Percentiles rank a stretch among this genome's conserved stretches.
phyloP scores from a whole-genome alignment of 2,888 invertebrate genomes.

The Spodoptera exigua region DNA sequence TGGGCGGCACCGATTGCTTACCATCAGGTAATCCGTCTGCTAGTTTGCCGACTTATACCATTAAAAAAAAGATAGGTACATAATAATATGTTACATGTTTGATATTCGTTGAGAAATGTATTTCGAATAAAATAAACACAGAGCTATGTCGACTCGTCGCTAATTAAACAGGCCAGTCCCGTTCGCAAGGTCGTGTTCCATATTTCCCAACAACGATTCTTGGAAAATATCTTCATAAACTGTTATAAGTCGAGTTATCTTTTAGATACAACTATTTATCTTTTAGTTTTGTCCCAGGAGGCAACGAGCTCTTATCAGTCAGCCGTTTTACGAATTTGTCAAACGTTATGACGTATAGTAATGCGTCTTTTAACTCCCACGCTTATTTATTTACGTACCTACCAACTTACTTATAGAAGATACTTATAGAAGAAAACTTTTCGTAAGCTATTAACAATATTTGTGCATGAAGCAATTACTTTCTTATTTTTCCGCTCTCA shows the following conservation, averaged over 20 bases:
- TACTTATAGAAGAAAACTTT: slow-evolving; percentile 4
- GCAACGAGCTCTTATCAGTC: slow-evolving; percentile 9
- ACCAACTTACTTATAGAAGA: too few species aligned
- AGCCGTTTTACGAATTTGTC: slow-evolving; percentile 21
- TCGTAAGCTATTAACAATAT: background rate
- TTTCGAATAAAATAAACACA: slow-evolving; percentile 35
- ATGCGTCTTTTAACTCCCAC: slow-evolving; percentile 20
- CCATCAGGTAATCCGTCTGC: too few species aligned
- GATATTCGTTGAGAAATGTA: slow-evolving; percentile 25
- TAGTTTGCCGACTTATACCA: too few species aligned
- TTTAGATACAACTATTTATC: slow-evolving; percentile 1
- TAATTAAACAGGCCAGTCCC: slow-evolving; percentile 43
- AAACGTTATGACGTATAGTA: slow-evolving; percentile 9
- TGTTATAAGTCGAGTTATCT: slow-evolving; percentile 3
- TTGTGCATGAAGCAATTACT: slow-evolving; percentile 1
- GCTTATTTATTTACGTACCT: slow-evolving; percentile 9
- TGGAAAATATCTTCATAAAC: slow-evolving; percentile 25
- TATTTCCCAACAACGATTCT: slow-evolving; percentile 33
- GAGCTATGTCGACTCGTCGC: slow-evolving; percentile 12
- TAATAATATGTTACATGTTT: slow-evolving; percentile 6
- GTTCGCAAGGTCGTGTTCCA: slow-evolving; percentile 34
- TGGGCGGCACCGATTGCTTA: too few species aligned
- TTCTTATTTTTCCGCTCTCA: background rate
- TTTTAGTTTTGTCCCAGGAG: slow-evolving; percentile 5
- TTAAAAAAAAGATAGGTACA: too few species aligned